Evolutionary conservation across 1,140 invertebrate genomes (phyloP).

Genomic region (Meloidogyne exigua): DNA sequence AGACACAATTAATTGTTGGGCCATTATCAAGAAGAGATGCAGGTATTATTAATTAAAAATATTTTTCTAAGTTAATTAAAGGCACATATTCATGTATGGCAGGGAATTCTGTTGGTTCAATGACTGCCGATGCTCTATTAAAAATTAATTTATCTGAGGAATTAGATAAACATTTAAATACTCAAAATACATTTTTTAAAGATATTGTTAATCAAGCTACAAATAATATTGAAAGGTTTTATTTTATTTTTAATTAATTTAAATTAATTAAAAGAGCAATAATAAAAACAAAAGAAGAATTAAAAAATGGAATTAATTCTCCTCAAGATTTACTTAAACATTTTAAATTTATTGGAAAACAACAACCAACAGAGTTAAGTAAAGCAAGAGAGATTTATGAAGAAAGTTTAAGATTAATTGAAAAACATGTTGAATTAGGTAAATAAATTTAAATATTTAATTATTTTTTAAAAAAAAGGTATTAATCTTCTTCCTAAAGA

Average conservation of each 20-base stretch:
- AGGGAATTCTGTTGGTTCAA: conserved; percentile 55
- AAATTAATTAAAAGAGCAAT: conserved; percentile 50
- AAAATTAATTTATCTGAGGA: conserved; percentile 40
- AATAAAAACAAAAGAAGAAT: conserved; percentile 45
- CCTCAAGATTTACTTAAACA: conserved; percentile 55
- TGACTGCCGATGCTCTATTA: conserved; percentile 54
- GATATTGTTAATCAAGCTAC: conserved; percentile 57
- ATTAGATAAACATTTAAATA: conserved; percentile 48
- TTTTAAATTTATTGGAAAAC: conserved; percentile 58
- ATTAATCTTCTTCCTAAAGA: conserved; percentile 43
- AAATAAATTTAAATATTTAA: not conserved
- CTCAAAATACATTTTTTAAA: conserved; percentile 36
- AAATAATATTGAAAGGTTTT: conserved; percentile 56
- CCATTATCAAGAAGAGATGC: conserved; percentile 30
- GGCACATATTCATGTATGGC: conserved; percentile 62
- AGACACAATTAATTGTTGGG: conserved; percentile 44
- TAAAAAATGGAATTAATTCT: conserved; percentile 26
- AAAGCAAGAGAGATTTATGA: conserved; percentile 62
- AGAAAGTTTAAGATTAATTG: conserved; percentile 56
- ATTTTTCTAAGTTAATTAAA: conserved; percentile 29
- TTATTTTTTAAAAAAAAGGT: conserved; percentile 29
- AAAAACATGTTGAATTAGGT: conserved; percentile 60
- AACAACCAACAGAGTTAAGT: conserved; percentile 53
- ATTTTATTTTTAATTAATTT: not conserved
- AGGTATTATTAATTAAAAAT: not conserved